Evolutionary conservation across 2,888 invertebrate species (phyloP), one percentile per base, ranked within the genome.

Genomic region (Lacanobia oleracea): DNA sequence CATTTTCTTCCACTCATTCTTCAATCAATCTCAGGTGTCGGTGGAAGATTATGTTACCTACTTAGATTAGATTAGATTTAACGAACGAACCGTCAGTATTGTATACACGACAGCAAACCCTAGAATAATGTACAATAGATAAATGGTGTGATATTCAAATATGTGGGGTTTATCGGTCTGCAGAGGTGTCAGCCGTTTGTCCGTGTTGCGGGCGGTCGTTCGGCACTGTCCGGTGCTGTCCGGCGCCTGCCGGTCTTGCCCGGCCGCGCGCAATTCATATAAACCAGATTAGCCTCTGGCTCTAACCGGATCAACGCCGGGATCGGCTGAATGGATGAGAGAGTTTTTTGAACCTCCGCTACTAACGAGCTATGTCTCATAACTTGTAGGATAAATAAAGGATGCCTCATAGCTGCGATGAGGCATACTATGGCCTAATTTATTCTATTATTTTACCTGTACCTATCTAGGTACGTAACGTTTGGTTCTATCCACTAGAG

Each of bases 41-140:
- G 70, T 72, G 67, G 45, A 72, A 79, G 70, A 81, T 75, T 68
- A 63, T 72, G 68, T 72, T 73, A 79, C 82, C 76, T 79, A 73
- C 79, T 77, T 82, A 79, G 77, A 79, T 87, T 60, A 86, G 83
- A 85, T 85, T 67, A 86, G 79, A 81, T 83, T 81, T 75, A 63
- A 48, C 43, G 50, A 63, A 50, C 37, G 27, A 43, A 78, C 53
- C 62, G 67, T 27, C 56, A 21, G 40, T 37, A 21, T 59, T 43
- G 16, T 43, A 23, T 63, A 59, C 69, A 50, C 33, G 23, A 37
- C n/a, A 48, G 33, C 16, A 63, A 63, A 59, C 12, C 21, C 9
- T 62, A 72, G 45, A 60, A 59, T 74, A 79, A 59, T 40, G 27
- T 57, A 16, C 37, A 63, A 74, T 50, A 59, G 23, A 79, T 73